Evolutionary conservation across 2,797 vertebrate genomes (phyloP).

Genomic region (Varecia variegata): DNA sequence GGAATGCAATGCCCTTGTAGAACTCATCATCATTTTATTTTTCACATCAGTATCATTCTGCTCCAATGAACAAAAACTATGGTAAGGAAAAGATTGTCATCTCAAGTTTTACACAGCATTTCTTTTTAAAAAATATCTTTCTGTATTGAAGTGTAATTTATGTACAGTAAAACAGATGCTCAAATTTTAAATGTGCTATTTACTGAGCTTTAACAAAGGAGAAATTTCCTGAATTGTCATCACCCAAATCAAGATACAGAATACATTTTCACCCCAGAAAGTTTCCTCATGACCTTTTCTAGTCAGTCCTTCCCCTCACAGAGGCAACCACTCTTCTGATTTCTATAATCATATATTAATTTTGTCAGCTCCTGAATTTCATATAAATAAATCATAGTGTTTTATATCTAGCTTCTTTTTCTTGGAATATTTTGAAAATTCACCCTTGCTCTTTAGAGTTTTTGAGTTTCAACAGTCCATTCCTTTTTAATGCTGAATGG

Average conservation of each 20-base stretch:
- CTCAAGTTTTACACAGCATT: not conserved
- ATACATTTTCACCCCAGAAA: not conserved
- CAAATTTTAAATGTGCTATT: not conserved
- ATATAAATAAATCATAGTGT: not conserved
- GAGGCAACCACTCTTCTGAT: not conserved
- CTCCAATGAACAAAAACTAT: not conserved
- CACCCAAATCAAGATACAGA: not conserved
- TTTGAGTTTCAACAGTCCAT: not conserved
- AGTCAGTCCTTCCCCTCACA: not conserved
- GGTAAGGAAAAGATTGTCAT: not conserved
- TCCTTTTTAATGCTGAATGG: not conserved
- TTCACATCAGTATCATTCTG: not conserved
- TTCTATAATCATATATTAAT: not conserved
- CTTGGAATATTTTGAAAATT: conserved; percentile 4
- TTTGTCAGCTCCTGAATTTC: conserved; percentile 1
- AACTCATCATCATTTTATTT: not conserved
- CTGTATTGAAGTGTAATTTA: not conserved
- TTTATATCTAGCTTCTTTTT: not conserved
- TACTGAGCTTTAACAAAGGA: not conserved
- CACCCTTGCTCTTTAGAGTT: not conserved
- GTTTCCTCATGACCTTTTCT: not conserved
- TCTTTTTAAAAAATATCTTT: not conserved
- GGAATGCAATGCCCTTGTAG: not conserved
- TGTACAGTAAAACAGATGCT: not conserved
- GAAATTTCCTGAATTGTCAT: not conserved